Evolutionary conservation across 2,888 invertebrate species (phyloP), one percentile per base, ranked within the genome.

Genomic region (Melolontha melolontha): DNA sequence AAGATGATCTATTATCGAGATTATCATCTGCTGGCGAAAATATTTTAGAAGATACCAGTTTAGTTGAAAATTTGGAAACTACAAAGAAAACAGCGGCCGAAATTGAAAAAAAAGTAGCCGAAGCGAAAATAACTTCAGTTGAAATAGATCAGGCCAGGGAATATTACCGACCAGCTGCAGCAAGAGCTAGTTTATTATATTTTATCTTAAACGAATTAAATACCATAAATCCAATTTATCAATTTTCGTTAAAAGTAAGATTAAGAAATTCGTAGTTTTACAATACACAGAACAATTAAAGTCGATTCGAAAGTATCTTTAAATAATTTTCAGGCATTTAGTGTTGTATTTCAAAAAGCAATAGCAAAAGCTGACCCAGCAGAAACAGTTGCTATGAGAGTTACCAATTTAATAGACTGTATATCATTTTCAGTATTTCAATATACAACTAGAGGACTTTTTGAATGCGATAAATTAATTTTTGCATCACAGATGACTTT

Each of bases 401-500:
- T 98, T 14, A 86, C 88, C 73, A 96, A 96, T 84, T 88, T 98
- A 51, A 97, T 97, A 76, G 96, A 97, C 79, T 94, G 94, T 81
- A 97, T 98, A 76, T 94, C 95, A 40, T 96, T 93, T 82, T 95
- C 95, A 1, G 96, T 98, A 1, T 98, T 95, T 80, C 93, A 95
- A 83, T 98, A 98, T 84, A 97, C 97, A 2, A 92, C 94, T 0
- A 86, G 97, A 77, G 97, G 98, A 11, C 86, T 98, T 52, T 98
- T 98, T 82, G 97, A 98, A 84, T 94, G 94, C 78, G 97, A 98
- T 83, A 98, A 98, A 84, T 88, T 98, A 66, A 97, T 97, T 79
- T 97, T 97, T 84, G 93, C 95, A 5, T 93, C 96, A 0, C 97
- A 97, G 85, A 96, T 97, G 96, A 92, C 96, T 10, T 97, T 98